phyloP scores from a whole-genome alignment of 2,888 invertebrate genomes.

The Microctonus aethiopoides region DNA sequence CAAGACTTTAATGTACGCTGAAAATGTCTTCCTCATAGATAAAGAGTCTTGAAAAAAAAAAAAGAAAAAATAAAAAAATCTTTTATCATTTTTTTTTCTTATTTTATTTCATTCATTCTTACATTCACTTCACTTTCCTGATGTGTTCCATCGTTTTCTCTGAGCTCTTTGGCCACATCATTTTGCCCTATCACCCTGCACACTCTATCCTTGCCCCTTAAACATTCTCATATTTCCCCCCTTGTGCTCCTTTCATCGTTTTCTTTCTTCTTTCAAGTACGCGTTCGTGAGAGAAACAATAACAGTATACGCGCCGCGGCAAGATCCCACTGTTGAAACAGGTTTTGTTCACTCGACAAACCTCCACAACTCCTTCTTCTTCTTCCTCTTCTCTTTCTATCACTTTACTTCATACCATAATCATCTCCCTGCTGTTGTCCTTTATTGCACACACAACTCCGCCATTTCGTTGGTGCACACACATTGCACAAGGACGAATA shows the following conservation, averaged over 20 bases:
- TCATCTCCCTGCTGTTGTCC: slow-evolving; percentile 12
- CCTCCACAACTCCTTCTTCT: too few species aligned
- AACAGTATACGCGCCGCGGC: slow-evolving; percentile 31
- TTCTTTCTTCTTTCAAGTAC: slow-evolving; percentile 23
- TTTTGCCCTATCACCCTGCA: slow-evolving; percentile 6
- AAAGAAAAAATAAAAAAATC: neutral
- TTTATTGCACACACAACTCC: slow-evolving; percentile 15
- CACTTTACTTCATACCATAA: slow-evolving; percentile 20
- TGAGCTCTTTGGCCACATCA: slow-evolving; percentile 20
- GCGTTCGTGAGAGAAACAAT: slow-evolving; percentile 44
- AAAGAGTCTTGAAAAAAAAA: neutral
- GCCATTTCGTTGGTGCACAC: slow-evolving; percentile 3
- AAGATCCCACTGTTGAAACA: slow-evolving; percentile 40
- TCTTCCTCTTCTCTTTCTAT: slow-evolving; percentile 24
- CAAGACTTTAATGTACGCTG: slow-evolving; percentile 11
- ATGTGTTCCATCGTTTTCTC: slow-evolving; percentile 41
- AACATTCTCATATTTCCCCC: slow-evolving; percentile 20
- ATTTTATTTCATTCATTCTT: slow-evolving; percentile 3
- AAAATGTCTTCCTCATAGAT: too few species aligned
- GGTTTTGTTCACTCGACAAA: slow-evolving; percentile 38
- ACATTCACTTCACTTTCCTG: neutral
- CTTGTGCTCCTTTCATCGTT: slow-evolving; percentile 7
- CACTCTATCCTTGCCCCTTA: neutral
- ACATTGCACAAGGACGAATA: slow-evolving; percentile 7
- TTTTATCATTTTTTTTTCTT: neutral